Conservation (phyloP, 2,113 vertebrate species). For the Myiopsitta monachus region DNA sequence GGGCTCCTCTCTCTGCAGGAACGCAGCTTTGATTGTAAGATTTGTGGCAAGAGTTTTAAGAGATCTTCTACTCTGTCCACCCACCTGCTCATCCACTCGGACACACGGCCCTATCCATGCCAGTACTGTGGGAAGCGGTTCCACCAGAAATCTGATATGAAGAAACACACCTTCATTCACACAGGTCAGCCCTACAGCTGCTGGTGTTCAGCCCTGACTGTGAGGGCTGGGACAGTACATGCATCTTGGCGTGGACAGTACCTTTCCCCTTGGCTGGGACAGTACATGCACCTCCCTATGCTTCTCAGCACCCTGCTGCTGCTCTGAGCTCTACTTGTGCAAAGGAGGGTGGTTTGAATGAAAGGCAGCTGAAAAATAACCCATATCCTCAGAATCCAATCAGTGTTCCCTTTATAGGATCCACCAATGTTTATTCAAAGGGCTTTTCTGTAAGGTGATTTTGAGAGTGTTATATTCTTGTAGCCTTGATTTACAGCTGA, state of each 20-base stretch:
- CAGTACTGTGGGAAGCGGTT: constrained; percentile 98
- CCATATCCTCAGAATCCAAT: constrained; percentile 62
- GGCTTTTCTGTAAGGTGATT: constrained; percentile 48
- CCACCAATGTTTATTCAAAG: constrained; percentile 55
- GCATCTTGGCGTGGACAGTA: too few species aligned
- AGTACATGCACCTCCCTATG: rapidly evolving
- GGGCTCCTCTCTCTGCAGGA: constrained; percentile 77
- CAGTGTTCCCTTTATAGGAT: constrained; percentile 50
- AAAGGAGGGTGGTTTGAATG: neutral
- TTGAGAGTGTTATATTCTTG: neutral
- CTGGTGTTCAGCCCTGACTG: neutral
- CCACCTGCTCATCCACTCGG: constrained; percentile 96
- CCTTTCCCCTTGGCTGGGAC: neutral
- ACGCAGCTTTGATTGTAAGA: constrained; percentile 98
- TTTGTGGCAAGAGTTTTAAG: constrained; percentile 97
- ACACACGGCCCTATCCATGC: constrained; percentile 95
- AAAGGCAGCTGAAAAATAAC: constrained; percentile 57
- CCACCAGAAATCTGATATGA: constrained; percentile 99
- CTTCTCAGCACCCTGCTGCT: neutral
- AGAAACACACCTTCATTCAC: constrained; percentile 99
- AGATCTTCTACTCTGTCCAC: constrained; percentile 96
- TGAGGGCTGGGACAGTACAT: neutral
- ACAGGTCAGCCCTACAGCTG: constrained; percentile 79
- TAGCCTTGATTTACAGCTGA: constrained; percentile 49
- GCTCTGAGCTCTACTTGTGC: neutral